Conservation (phyloP, 1,140 invertebrate genomes). For the Hyphantria cunea region DNA sequence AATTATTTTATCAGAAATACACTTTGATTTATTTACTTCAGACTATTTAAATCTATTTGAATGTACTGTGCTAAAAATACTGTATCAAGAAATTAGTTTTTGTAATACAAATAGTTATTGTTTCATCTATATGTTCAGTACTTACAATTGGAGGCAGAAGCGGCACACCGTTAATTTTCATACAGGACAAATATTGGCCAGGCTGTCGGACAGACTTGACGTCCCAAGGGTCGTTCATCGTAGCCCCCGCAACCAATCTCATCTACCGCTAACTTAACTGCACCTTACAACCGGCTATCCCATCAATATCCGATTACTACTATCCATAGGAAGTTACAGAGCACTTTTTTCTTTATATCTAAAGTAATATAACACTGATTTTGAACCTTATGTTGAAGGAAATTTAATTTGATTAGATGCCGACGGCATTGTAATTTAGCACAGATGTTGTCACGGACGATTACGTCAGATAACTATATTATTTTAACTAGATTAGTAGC, state of each 20-base stretch:
- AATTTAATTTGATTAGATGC: constrained; percentile 42
- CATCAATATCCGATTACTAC: constrained; percentile 24
- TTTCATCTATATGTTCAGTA: constrained; percentile 17
- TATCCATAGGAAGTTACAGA: constrained; percentile 16
- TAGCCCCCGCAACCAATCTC: not conserved
- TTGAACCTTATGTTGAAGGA: constrained; percentile 19
- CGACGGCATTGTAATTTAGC: constrained; percentile 37
- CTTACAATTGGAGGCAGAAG: constrained; percentile 85
- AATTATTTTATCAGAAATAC: too few species aligned
- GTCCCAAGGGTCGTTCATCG: constrained; percentile 75
- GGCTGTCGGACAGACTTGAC: constrained; percentile 69
- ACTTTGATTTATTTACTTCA: too few species aligned
- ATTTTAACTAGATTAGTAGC: constrained; percentile 23
- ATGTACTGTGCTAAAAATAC: too few species aligned
- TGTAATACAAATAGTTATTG: too few species aligned
- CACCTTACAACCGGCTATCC: constrained; percentile 7
- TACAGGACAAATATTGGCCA: constrained; percentile 82
- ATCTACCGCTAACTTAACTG: not conserved
- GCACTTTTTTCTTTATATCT: constrained; percentile 18
- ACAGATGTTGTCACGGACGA: constrained; percentile 59
- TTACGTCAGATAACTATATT: constrained; percentile 49
- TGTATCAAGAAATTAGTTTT: too few species aligned
- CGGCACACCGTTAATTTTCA: constrained; percentile 84
- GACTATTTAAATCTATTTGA: too few species aligned
- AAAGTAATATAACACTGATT: constrained; percentile 19